These are phyloP conservation scores for Ursus arctos DNA, from an alignment of 2,113 vertebrate genomes.

Conservation along the genomic window DNA sequence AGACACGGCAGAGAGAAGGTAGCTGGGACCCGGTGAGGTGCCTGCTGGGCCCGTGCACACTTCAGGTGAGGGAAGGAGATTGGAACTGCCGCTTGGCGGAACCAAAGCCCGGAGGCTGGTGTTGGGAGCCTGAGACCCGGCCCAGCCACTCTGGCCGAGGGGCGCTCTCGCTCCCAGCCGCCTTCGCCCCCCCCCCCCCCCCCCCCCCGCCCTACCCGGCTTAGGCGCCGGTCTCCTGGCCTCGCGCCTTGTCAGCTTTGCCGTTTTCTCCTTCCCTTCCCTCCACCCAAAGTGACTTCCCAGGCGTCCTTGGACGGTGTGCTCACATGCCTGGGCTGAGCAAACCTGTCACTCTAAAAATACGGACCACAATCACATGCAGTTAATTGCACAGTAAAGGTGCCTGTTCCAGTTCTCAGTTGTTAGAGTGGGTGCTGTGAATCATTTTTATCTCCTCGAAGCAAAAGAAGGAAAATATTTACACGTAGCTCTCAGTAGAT, in stretches of 20 bases:
- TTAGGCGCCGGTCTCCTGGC: background rate
- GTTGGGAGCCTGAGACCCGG: background rate
- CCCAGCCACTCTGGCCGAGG: background rate
- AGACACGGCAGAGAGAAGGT: background rate
- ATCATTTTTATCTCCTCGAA: conserved; percentile 34
- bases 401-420: background rate
- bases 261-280: background rate
- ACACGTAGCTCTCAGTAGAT: background rate
- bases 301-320: background rate
- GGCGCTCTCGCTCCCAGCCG: background rate
- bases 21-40: background rate
- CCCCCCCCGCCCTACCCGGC: no score
- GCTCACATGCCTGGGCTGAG: background rate
- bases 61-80: no score
- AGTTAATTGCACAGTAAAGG: background rate
- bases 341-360: background rate
- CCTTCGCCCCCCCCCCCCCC: background rate
- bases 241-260: background rate
- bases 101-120: background rate
- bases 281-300: background rate
- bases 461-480: background rate
- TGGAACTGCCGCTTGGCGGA: background rate
- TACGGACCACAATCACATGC: background rate
- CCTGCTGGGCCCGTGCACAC: background rate
- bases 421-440: background rate